Evolutionary conservation across 64 coral and sea anemone genomes (phyloP).

Genomic region (Porites australiensis): DNA sequence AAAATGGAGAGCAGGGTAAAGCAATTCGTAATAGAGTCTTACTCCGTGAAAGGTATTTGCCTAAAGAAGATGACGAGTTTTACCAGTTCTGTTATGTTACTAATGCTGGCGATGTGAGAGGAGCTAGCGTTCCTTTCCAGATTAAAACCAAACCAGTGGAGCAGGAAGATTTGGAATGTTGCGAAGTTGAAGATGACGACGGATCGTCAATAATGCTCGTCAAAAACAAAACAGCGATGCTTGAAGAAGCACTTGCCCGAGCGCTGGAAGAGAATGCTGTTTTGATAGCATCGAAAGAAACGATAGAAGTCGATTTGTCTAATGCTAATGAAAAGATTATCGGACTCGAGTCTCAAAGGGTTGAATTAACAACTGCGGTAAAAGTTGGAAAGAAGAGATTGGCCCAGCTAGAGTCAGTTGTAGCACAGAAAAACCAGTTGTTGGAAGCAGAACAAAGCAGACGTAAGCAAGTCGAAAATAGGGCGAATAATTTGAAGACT

Average conservation of each 20-base stretch:
- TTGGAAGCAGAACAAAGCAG: slow-evolving; percentile 52
- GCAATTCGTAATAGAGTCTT: slow-evolving; percentile 69
- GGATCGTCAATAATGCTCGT: slow-evolving; percentile 87
- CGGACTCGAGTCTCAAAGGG: slow-evolving; percentile 76
- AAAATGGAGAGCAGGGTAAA: slow-evolving; percentile 60
- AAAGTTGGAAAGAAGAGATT: slow-evolving; percentile 52
- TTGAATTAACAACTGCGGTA: slow-evolving; percentile 61
- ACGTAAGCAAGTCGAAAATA: slow-evolving; percentile 30
- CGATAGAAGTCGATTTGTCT: slow-evolving; percentile 37
- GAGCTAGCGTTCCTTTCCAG: slow-evolving; percentile 95
- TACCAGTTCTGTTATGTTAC: slow-evolving; percentile 98
- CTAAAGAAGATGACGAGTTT: slow-evolving; percentile 89
- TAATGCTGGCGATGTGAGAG: slow-evolving; percentile 74
- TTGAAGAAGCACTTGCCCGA: slow-evolving; percentile 80
- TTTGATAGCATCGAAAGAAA: slow-evolving; percentile 90
- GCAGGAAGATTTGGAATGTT: slow-evolving; percentile 84
- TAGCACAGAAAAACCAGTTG: slow-evolving; percentile 45
- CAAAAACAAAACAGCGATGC: slow-evolving; percentile 91
- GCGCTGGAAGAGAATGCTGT: slow-evolving; percentile 79
- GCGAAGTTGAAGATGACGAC: slow-evolving; percentile 94
- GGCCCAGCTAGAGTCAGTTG: slow-evolving; percentile 20
- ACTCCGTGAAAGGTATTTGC: slow-evolving; percentile 72
- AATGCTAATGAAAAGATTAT: slow-evolving; percentile 76
- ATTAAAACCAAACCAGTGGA: slow-evolving; percentile 79
- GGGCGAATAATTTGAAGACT: slow-evolving; percentile 3